Conservation (phyloP, 2,797 vertebrate species). For the Chrysocyon brachyurus region DNA sequence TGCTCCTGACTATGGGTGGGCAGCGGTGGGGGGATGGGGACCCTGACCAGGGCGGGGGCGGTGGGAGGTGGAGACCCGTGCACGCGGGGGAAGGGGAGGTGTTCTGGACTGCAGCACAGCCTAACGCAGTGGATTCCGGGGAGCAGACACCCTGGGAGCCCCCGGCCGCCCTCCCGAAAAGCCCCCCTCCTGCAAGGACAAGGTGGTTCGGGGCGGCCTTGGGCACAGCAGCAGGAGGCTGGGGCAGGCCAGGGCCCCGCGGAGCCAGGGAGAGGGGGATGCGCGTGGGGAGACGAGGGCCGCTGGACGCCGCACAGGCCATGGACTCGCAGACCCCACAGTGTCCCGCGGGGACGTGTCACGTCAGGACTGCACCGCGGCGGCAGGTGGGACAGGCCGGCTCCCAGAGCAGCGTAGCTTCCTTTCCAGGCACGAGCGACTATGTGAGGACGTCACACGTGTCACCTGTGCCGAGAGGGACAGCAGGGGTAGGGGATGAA, state of each 20-base stretch:
- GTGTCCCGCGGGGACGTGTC: not conserved
- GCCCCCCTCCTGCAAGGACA: not conserved
- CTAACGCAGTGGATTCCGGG: not conserved
- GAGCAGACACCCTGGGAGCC: not conserved
- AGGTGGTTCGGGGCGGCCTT: not conserved
- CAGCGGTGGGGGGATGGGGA: not conserved
- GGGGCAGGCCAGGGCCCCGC: too few relatives aligned
- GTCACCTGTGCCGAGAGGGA: not conserved
- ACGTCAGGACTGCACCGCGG: not conserved
- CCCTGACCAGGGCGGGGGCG: too few relatives aligned
- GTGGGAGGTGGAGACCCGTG: not conserved
- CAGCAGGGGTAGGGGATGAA: not conserved
- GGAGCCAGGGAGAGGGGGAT: not conserved
- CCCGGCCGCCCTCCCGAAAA: not conserved
- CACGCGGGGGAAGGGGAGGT: not conserved
- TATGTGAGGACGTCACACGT: not conserved
- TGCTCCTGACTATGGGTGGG: not conserved
- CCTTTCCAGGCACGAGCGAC: not conserved
- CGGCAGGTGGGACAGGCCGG: not conserved
- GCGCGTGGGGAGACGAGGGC: not conserved
- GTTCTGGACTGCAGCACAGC: not conserved
- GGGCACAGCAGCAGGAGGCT: not conserved
- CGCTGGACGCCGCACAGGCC: not conserved
- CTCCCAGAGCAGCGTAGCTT: not conserved
- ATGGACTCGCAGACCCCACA: not conserved